phyloP scores from a whole-genome alignment of 92 coral and sea anemone species.

The Palythoa grandis region DNA sequence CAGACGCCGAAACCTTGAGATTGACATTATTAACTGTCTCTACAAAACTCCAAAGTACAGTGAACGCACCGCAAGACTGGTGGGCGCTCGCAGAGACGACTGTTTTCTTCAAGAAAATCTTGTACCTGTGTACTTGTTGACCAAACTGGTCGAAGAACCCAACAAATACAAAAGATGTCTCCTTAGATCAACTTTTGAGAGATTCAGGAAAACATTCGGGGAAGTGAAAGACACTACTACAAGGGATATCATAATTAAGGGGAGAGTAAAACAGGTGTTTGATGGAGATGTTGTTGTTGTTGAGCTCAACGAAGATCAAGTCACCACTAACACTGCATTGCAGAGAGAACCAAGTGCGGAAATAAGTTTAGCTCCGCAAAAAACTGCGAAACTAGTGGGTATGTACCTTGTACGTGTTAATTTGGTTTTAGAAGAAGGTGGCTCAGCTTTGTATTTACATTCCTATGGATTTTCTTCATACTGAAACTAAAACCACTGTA shows the following conservation, averaged over 20 bases:
- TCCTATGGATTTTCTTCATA: too few relatives aligned
- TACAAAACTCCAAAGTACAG: neutral
- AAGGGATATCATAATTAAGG: conserved; percentile 17
- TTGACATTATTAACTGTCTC: neutral
- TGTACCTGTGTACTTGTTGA: conserved; percentile 47
- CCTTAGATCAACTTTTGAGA: conserved; percentile 21
- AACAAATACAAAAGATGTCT: conserved; percentile 43
- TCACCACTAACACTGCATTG: neutral
- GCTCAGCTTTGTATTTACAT: too few relatives aligned
- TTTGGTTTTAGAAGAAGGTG: too few relatives aligned
- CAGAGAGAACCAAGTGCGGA: neutral
- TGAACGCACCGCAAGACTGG: neutral
- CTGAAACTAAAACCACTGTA: too few relatives aligned
- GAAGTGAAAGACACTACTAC: conserved; percentile 17
- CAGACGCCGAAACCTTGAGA: conserved; percentile 4
- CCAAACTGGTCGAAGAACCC: conserved; percentile 57
- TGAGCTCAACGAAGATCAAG: neutral
- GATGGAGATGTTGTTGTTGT: conserved; percentile 29
- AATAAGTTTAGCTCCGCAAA: neutral
- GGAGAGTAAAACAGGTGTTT: conserved; percentile 21
- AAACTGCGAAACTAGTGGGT: conserved; percentile 34
- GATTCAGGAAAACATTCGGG: conserved; percentile 12
- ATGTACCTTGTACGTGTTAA: neutral
- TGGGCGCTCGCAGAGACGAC: neutral
- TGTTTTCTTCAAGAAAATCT: conserved; percentile 43